Conservation (phyloP, 2,888 invertebrate genomes). For the Carterocephalus palaemon region DNA sequence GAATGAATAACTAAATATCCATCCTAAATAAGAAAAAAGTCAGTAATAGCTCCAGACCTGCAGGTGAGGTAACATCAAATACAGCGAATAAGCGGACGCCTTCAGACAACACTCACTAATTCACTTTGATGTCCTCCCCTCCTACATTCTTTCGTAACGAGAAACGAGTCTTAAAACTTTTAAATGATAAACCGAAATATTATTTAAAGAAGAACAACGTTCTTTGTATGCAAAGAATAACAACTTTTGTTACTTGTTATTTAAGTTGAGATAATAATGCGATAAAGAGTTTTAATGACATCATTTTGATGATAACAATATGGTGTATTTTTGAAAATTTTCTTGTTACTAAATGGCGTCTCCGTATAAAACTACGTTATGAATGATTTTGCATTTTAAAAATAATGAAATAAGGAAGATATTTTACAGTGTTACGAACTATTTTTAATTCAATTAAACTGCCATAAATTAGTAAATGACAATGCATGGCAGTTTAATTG, state of each 20-base stretch:
- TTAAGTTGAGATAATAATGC: too few relatives aligned
- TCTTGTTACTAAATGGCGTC: too few relatives aligned
- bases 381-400: too few relatives aligned
- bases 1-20: not conserved
- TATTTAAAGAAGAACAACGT: slow-evolving; percentile 65
- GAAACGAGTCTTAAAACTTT: slow-evolving; percentile 72
- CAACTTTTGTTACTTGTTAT: slow-evolving; percentile 30
- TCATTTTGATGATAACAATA: slow-evolving; percentile 10
- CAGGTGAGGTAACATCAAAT: slow-evolving; percentile 70
- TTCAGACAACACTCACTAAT: slow-evolving; percentile 78
- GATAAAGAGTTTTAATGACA: slow-evolving; percentile 15
- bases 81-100: slow-evolving; percentile 75
- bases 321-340: too few relatives aligned
- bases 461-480: too few relatives aligned
- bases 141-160: slow-evolving; percentile 55
- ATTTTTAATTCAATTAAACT: too few relatives aligned
- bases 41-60: slow-evolving; percentile 3
- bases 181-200: slow-evolving; percentile 62
- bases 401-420: too few relatives aligned
- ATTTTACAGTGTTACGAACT: too few relatives aligned
- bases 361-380: too few relatives aligned
- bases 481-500: too few relatives aligned
- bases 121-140: slow-evolving; percentile 74
- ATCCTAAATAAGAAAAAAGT: slow-evolving; percentile 1
- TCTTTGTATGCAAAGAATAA: slow-evolving; percentile 36